These are phyloP conservation scores for Oedothorax gibbosus DNA, from an alignment of 1,140 invertebrate genomes.

Conservation along the genomic window DNA sequence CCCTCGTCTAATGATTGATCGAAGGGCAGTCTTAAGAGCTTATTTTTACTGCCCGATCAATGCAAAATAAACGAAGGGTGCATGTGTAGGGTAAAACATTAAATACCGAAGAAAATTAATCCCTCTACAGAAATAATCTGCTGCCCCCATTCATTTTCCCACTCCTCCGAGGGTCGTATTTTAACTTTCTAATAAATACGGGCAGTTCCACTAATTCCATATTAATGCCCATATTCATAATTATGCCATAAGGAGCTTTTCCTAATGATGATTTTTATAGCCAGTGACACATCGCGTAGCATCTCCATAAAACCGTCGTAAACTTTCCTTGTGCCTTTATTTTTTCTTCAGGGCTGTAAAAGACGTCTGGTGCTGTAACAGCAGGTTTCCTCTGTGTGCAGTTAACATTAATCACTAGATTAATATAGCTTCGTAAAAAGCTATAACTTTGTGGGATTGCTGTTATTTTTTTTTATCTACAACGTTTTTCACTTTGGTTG, in stretches of 20 bases:
- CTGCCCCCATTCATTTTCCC: conserved; percentile 24
- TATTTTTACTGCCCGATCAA: conserved; percentile 31
- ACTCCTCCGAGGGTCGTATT: conserved; percentile 25
- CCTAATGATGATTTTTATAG: conserved; percentile 55
- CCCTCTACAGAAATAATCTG: conserved; percentile 48
- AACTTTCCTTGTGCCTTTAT: conserved; percentile 10
- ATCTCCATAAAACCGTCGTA: conserved; percentile 43
- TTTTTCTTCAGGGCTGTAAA: background rate
- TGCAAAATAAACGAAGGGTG: background rate
- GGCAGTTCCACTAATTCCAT: conserved; percentile 52
- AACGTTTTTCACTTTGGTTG: too few relatives aligned
- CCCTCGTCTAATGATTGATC: conserved; percentile 38
- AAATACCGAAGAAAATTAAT: conserved; percentile 53
- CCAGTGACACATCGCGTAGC: conserved; percentile 37
- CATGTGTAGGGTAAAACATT: conserved; percentile 9
- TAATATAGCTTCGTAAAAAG: conserved; percentile 39
- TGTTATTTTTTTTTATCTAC: background rate
- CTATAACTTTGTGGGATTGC: conserved; percentile 17
- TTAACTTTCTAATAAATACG: conserved; percentile 55
- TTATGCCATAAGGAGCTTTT: conserved; percentile 35
- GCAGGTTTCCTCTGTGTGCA: conserved; percentile 15
- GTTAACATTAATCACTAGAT: conserved; percentile 52
- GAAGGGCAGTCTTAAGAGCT: background rate
- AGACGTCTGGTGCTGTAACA: conserved; percentile 11
- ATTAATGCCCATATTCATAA: conserved; percentile 54